Conservation (phyloP, 2,113 vertebrate species). For the Phainopepla nitens region DNA sequence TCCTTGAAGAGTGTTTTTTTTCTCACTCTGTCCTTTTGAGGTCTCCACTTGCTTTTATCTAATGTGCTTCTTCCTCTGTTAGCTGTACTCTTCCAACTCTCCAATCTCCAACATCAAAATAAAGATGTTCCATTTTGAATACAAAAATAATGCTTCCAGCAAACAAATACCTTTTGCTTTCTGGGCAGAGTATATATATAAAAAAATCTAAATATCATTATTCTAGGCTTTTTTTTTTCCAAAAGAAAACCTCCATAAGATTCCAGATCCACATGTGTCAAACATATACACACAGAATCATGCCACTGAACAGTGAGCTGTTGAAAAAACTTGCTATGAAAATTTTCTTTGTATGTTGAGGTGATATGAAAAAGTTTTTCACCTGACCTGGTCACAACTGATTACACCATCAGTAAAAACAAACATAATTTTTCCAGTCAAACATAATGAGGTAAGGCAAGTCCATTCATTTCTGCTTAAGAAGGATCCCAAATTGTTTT, state of each 20-base stretch:
- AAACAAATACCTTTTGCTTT: neutral
- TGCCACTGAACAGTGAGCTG: neutral
- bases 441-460: neutral
- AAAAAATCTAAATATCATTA: neutral
- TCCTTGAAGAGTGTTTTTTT: neutral
- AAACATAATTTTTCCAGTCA: neutral
- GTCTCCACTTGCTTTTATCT: neutral
- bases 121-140: neutral
- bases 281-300: constrained; percentile 22
- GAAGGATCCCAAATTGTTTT: neutral
- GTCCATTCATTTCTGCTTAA: neutral
- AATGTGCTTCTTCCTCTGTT: neutral
- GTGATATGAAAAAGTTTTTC: neutral
- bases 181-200: neutral
- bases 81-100: neutral
- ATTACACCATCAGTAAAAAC: neutral
- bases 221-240: neutral
- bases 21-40: neutral
- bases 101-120: neutral
- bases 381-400: neutral
- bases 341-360: neutral
- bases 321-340: neutral
- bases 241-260: neutral
- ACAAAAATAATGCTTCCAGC: neutral
- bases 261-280: constrained; percentile 23